Percentiles rank a stretch among this genome's conserved stretches.
Conservation (phyloP, 2,797 vertebrate species). For the Pseudocheirus occidentalis region DNA sequence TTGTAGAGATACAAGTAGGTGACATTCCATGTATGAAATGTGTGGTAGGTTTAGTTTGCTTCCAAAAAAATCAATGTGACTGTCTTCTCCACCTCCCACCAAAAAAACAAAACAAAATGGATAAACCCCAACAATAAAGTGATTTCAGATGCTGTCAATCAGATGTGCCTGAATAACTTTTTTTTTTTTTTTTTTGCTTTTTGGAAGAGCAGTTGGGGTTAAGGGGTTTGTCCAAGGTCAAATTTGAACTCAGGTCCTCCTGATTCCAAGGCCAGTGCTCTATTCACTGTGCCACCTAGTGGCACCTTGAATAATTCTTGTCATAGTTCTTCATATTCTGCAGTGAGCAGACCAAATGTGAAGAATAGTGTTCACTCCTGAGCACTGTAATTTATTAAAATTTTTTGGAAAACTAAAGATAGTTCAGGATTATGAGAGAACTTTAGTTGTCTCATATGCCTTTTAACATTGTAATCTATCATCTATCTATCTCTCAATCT, state of each 20-base stretch:
- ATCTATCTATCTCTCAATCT: no score
- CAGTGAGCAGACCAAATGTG: neutral
- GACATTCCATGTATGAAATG: neutral
- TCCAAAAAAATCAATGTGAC: no score
- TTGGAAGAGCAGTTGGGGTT: no score
- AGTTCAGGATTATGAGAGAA: neutral
- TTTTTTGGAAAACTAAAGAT: neutral
- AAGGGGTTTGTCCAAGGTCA: no score
- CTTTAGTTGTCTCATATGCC: neutral
- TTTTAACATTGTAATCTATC: neutral
- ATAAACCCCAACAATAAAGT: neutral
- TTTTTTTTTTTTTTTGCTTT: no score
- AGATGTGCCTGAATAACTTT: neutral
- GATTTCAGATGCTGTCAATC: neutral
- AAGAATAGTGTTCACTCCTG: neutral
- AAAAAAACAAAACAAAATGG: neutral
- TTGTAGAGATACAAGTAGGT: neutral
- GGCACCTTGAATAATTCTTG: neutral
- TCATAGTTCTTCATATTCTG: neutral
- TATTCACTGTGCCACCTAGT: no score
- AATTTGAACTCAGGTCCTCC: no score
- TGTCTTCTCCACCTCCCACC: no score
- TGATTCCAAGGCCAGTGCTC: no score
- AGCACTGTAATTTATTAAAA: neutral
- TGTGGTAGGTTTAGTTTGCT: neutral